These are phyloP conservation scores for Amia ocellicauda DNA, from an alignment of 2,113 vertebrate genomes.

Conservation along the genomic window DNA sequence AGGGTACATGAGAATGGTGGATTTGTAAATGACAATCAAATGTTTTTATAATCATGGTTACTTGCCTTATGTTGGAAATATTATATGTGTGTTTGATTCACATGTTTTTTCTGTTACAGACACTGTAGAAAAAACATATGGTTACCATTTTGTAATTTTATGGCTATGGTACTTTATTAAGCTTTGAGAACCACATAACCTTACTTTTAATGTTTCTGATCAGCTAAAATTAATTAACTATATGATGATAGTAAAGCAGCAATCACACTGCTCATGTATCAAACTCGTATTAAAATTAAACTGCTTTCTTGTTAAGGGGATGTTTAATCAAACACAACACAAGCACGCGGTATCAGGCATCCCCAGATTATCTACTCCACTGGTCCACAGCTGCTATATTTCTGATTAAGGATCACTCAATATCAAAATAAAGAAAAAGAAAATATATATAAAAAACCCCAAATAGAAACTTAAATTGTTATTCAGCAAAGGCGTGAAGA, in stretches of 20 bases:
- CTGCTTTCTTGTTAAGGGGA: not conserved
- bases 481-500: not conserved
- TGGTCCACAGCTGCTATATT: constrained; percentile 10
- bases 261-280: not conserved
- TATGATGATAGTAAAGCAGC: not conserved
- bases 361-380: constrained; percentile 12
- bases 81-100: too few relatives aligned
- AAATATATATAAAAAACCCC: too few relatives aligned
- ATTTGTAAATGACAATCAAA: too few relatives aligned
- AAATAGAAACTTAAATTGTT: not conserved
- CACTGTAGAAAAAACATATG: too few relatives aligned
- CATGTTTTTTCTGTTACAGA: too few relatives aligned
- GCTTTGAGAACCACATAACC: too few relatives aligned
- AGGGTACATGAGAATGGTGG: too few relatives aligned
- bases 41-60: too few relatives aligned
- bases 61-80: too few relatives aligned
- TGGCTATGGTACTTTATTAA: not conserved
- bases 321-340: constrained; percentile 17
- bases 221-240: constrained; percentile 4
- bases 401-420: constrained; percentile 13
- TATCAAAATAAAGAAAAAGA: constrained; percentile 5
- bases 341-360: not conserved
- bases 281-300: not conserved
- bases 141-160: too few relatives aligned
- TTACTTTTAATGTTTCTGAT: not conserved